A percentile compares a stretch with the other conserved stretches of the same genome.
Conservation (phyloP, 2,888 invertebrate genomes). For the Ceriagrion tenellum region DNA sequence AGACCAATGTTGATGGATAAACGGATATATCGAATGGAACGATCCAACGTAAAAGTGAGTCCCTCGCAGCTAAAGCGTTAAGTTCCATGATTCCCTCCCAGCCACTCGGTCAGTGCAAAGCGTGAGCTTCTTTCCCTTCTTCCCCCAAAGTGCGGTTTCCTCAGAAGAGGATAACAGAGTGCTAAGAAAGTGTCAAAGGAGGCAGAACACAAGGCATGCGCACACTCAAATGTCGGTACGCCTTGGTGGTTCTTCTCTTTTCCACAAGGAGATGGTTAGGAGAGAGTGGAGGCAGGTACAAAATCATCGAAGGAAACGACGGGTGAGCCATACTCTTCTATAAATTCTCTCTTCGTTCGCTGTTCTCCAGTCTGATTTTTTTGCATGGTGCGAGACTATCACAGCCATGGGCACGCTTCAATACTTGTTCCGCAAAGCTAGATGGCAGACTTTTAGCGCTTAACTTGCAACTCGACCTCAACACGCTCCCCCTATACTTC, state of each 20-base stretch:
- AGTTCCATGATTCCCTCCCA: too few relatives aligned
- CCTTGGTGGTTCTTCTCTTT: background rate
- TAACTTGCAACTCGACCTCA: conserved; percentile 37
- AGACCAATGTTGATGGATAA: too few relatives aligned
- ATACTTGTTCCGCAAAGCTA: conserved; percentile 25
- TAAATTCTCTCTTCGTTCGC: background rate
- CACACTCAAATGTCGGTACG: background rate
- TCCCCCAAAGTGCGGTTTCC: too few relatives aligned
- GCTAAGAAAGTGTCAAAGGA: too few relatives aligned
- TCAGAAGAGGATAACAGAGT: too few relatives aligned
- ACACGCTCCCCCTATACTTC: background rate
- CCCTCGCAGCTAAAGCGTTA: too few relatives aligned
- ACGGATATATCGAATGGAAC: too few relatives aligned
- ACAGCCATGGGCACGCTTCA: conserved; percentile 50
- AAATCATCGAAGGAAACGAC: background rate
- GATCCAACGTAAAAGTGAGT: too few relatives aligned
- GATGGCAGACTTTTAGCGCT: conserved; percentile 48
- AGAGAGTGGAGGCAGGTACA: background rate
- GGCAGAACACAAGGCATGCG: too few relatives aligned
- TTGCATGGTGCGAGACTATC: conserved; percentile 53
- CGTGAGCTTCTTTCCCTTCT: too few relatives aligned
- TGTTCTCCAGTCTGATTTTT: conserved; percentile 5
- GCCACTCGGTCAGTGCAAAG: too few relatives aligned
- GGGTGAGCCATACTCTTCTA: conserved; percentile 39
- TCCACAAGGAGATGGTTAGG: background rate